Conservation (phyloP, 1,140 invertebrate species). For the Dendrolimus kikuchii region DNA sequence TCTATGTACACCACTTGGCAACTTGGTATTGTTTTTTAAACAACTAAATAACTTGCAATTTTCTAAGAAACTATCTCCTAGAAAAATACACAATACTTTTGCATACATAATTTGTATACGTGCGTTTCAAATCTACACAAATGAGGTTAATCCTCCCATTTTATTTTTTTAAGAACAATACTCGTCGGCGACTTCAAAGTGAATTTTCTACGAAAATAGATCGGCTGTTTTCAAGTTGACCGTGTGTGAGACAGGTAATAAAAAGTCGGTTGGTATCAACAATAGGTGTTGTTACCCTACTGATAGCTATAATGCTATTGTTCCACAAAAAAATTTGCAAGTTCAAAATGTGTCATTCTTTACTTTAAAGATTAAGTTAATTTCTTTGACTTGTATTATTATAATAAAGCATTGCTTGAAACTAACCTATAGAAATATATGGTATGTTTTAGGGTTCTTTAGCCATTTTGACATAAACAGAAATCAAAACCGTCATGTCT, state of each 20-base stretch:
- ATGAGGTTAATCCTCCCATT: too few relatives aligned
- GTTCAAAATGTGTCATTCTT: constrained; percentile 4
- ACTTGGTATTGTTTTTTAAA: background rate
- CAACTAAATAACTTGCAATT: constrained; percentile 2
- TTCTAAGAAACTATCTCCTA: constrained; percentile 9
- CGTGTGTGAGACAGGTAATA: constrained; percentile 35
- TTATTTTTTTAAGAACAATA: too few relatives aligned
- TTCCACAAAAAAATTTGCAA: background rate
- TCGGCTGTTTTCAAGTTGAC: constrained; percentile 27
- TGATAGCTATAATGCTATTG: constrained; percentile 22
- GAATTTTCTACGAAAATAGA: background rate
- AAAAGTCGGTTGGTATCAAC: constrained; percentile 12
- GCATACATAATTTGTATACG: too few relatives aligned
- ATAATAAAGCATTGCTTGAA: too few relatives aligned
- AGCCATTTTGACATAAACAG: too few relatives aligned
- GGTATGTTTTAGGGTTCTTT: too few relatives aligned
- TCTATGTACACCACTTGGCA: too few relatives aligned
- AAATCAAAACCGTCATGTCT: too few relatives aligned
- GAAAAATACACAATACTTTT: too few relatives aligned
- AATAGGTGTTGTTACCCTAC: constrained; percentile 25
- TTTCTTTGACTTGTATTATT: too few relatives aligned
- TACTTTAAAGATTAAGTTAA: background rate
- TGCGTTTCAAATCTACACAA: too few relatives aligned
- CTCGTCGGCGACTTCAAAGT: background rate
- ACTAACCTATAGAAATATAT: too few relatives aligned